Percentiles rank a stretch among this genome's conserved stretches.
Evolutionary conservation across 2,113 vertebrate genomes (phyloP).

Genomic region (Boleophthalmus pectinirostris): DNA sequence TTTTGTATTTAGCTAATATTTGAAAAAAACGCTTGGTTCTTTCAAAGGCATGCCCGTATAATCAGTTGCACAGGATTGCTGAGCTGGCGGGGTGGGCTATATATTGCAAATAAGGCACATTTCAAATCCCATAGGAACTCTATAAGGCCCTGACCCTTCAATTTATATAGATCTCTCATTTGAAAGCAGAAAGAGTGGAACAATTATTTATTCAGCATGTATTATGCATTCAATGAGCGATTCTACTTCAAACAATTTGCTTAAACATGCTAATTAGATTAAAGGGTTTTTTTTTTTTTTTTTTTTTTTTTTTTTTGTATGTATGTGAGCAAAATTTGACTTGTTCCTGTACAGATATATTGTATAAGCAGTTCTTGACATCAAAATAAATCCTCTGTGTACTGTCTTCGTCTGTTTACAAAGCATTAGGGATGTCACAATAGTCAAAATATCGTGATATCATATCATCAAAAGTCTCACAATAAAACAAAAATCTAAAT

Average conservation of each 20-base stretch:
- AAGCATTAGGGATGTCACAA: too few relatives aligned
- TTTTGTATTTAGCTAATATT: background rate
- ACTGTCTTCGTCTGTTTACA: too few relatives aligned
- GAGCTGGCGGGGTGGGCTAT: background rate
- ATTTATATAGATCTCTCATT: background rate
- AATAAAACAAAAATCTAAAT: too few relatives aligned
- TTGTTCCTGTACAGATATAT: too few relatives aligned
- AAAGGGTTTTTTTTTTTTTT: too few relatives aligned
- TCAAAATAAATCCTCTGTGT: too few relatives aligned
- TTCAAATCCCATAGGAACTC: background rate
- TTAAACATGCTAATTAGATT: background rate
- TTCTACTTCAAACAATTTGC: background rate
- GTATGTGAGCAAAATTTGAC: too few relatives aligned
- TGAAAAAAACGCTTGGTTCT: background rate
- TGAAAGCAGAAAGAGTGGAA: background rate
- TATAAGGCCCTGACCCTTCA: background rate
- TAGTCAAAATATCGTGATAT: too few relatives aligned
- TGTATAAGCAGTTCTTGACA: too few relatives aligned
- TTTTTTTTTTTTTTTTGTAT: too few relatives aligned
- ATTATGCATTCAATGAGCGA: background rate
- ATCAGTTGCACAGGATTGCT: background rate
- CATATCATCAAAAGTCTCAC: too few relatives aligned
- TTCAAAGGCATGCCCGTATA: background rate
- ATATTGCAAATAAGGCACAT: background rate
- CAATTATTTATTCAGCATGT: slow-evolving; percentile 9